Conservation (phyloP, 2,797 vertebrate species). For the Agapornis canus region DNA sequence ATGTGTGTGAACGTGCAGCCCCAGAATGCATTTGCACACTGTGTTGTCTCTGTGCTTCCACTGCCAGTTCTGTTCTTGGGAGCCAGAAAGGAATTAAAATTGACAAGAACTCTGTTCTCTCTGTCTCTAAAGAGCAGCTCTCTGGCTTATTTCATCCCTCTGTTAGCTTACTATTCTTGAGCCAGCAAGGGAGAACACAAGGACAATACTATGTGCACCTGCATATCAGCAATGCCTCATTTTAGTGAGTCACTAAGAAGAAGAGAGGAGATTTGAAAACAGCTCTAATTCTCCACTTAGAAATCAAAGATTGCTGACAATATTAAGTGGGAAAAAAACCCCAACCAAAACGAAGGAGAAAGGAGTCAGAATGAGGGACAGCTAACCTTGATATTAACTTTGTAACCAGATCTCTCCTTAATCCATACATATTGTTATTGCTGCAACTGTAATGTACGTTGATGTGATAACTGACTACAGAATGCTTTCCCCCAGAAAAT, state of each 20-base stretch:
- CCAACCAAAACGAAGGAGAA: not conserved
- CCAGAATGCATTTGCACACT: not conserved
- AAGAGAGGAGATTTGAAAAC: not conserved
- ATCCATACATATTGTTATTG: not conserved
- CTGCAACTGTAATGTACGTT: not conserved
- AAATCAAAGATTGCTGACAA: not conserved
- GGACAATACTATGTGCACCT: not conserved
- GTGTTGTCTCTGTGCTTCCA: constrained; percentile 29
- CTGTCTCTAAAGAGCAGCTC: not conserved
- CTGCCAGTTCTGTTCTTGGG: not conserved
- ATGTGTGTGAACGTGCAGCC: constrained; percentile 26
- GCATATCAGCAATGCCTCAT: not conserved
- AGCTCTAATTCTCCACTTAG: not conserved
- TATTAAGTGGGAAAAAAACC: not conserved
- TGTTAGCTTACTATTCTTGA: not conserved
- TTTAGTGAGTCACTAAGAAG: not conserved
- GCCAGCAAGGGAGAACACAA: constrained; percentile 17
- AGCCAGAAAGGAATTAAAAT: not conserved
- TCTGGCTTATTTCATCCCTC: not conserved
- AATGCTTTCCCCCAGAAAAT: not conserved
- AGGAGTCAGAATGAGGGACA: not conserved
- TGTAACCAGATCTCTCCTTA: not conserved
- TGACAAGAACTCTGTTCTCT: constrained; percentile 26
- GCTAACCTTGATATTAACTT: not conserved
- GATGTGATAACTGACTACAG: not conserved